These are phyloP conservation scores for Orbicella faveolata DNA, from an alignment of 64 coral and sea anemone genomes.

Conservation along the genomic window DNA sequence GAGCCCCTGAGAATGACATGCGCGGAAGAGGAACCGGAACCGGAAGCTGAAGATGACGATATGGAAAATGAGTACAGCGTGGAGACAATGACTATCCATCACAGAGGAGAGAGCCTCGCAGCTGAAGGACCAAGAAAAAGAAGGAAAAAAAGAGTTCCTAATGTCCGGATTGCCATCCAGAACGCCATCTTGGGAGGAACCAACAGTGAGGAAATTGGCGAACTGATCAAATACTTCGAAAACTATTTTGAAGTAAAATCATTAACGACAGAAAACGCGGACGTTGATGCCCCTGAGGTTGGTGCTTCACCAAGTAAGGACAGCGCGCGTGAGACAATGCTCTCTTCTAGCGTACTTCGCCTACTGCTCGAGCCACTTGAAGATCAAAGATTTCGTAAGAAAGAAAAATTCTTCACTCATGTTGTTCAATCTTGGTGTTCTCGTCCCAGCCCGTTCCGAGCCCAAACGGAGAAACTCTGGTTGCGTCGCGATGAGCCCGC, in stretches of 20 bases:
- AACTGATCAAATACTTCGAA: conserved; percentile 63
- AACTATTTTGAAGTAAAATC: conserved; percentile 61
- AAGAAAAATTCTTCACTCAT: conserved; percentile 61
- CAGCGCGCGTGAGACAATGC: background rate
- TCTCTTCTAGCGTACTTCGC: background rate
- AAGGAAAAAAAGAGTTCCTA: conserved; percentile 37
- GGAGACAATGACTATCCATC: background rate
- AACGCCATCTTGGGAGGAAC: conserved; percentile 31
- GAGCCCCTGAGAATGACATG: background rate
- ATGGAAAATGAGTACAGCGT: conserved; percentile 19
- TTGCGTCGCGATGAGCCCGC: conserved; percentile 19
- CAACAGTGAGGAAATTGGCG: conserved; percentile 21
- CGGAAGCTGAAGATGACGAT: conserved; percentile 10
- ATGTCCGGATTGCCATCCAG: conserved; percentile 28
- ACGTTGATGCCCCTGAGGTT: background rate
- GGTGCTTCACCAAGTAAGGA: background rate
- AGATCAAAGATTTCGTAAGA: conserved; percentile 27
- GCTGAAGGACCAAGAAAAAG: background rate
- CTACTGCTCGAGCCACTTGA: conserved; percentile 44
- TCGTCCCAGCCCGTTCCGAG: conserved; percentile 6
- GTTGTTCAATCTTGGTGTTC: conserved; percentile 63
- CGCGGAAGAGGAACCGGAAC: background rate
- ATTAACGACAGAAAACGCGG: background rate
- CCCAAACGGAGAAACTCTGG: conserved; percentile 50
- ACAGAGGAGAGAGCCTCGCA: conserved; percentile 7